A percentile compares a stretch with the other conserved stretches of the same genome.
Evolutionary conservation across 1,140 invertebrate genomes (phyloP).

Genomic region (Calephelis nemesis): DNA sequence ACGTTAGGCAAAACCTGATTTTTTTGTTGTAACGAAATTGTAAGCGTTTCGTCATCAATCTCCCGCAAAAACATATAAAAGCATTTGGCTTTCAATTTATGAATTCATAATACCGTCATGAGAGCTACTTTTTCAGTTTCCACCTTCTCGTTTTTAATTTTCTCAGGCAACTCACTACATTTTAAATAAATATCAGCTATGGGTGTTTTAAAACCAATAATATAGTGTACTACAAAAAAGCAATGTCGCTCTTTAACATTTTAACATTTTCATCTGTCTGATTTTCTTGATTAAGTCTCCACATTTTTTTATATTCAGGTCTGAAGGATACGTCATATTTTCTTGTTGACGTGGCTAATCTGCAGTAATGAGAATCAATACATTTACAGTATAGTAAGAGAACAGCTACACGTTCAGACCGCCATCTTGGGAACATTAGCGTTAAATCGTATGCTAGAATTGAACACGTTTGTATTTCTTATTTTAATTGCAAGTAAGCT

Average conservation of each 20-base stretch:
- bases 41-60: neutral
- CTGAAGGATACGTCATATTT: constrained; percentile 30
- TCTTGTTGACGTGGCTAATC: constrained; percentile 28
- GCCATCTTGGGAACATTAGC: too few relatives aligned
- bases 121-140: neutral
- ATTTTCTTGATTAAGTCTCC: constrained; percentile 27
- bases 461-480: too few relatives aligned
- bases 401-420: too few relatives aligned
- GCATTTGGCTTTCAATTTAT: constrained; percentile 17
- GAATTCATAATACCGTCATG: neutral
- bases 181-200: constrained; percentile 17
- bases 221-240: constrained; percentile 23
- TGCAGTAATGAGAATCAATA: constrained; percentile 29
- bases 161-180: constrained; percentile 19
- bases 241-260: constrained; percentile 20
- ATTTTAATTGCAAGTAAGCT: too few relatives aligned
- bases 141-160: neutral
- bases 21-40: neutral
- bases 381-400: neutral
- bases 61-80: constrained; percentile 11
- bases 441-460: too few relatives aligned
- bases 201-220: constrained; percentile 19
- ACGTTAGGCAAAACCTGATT: constrained; percentile 1
- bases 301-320: constrained; percentile 30
- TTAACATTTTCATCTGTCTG: constrained; percentile 25